Conservation (phyloP, 2,113 vertebrate genomes). For the Eudyptes chrysolophus region DNA sequence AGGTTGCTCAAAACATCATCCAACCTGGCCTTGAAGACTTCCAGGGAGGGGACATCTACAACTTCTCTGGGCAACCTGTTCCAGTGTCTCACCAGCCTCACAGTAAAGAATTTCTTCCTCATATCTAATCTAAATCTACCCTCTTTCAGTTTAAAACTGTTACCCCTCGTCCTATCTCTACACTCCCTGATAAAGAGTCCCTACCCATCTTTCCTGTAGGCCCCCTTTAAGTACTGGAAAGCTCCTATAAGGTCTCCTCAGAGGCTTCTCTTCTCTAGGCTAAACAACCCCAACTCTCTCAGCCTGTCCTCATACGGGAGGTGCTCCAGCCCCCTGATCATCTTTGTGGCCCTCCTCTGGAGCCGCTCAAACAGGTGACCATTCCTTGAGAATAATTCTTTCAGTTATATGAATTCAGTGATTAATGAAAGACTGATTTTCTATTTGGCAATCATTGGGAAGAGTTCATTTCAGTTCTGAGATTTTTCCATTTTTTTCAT, state of each 20-base stretch:
- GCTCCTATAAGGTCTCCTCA: rapidly evolving
- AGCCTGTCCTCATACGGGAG: background rate
- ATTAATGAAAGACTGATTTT: background rate
- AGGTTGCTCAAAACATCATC: background rate
- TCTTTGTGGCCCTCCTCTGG: background rate
- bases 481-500: background rate
- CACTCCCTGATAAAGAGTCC: background rate
- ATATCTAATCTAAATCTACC: background rate
- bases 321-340: background rate
- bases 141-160: background rate
- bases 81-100: background rate
- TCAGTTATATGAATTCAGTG: background rate
- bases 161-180: background rate
- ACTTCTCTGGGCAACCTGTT: background rate
- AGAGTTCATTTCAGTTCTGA: background rate
- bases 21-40: background rate
- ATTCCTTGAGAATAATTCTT: background rate
- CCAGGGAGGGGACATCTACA: background rate
- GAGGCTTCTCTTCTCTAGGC: background rate
- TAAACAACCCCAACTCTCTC: background rate
- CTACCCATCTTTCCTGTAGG: background rate
- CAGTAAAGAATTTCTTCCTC: background rate
- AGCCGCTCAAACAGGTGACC: rapidly evolving
- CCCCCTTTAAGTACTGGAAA: too few relatives aligned
- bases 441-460: background rate